A percentile compares a stretch with the other conserved stretches of the same genome.
phyloP scores from a whole-genome alignment of 2,888 invertebrate genomes.

The Xylota segnis region DNA sequence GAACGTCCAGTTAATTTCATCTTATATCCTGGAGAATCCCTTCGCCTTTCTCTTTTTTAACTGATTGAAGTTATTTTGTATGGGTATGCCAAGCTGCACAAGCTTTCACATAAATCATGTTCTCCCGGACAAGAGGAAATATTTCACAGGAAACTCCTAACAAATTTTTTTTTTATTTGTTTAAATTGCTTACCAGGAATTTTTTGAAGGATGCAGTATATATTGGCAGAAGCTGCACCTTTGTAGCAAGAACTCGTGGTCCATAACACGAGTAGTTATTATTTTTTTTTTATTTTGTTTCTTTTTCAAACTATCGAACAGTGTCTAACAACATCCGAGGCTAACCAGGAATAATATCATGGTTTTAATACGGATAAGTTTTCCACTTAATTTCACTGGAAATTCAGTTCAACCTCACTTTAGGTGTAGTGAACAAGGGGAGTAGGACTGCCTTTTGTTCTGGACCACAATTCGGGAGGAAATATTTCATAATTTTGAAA shows the following conservation, averaged over 20 bases:
- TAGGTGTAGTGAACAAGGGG: conserved; percentile 29
- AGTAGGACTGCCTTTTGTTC: conserved; percentile 41
- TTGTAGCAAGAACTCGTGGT: conserved; percentile 34
- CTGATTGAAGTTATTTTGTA: conserved; percentile 61
- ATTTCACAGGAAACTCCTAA: conserved; percentile 58
- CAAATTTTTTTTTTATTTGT: conserved; percentile 14
- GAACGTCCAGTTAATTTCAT: conserved; percentile 61
- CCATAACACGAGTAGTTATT: conserved; percentile 7
- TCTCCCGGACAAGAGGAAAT: conserved; percentile 52
- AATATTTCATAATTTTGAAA: conserved; percentile 63
- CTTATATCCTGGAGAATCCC: conserved; percentile 32
- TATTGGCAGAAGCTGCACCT: conserved; percentile 57
- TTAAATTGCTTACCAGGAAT: conserved; percentile 50
- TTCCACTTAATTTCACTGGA: conserved; percentile 74
- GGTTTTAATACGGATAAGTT: conserved; percentile 72
- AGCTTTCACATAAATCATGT: conserved; percentile 68
- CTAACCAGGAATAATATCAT: conserved; percentile 62
- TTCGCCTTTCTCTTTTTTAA: conserved; percentile 41
- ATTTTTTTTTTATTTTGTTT: conserved; percentile 18
- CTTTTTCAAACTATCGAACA: conserved; percentile 64
- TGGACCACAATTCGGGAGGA: conserved; percentile 45
- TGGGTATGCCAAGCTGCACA: conserved; percentile 51
- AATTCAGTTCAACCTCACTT: conserved; percentile 62
- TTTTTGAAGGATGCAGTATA: conserved; percentile 56
- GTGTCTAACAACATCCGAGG: conserved; percentile 64